Conservation (phyloP, 2,888 invertebrate species). For the Petrolisthes manimaculis region DNA sequence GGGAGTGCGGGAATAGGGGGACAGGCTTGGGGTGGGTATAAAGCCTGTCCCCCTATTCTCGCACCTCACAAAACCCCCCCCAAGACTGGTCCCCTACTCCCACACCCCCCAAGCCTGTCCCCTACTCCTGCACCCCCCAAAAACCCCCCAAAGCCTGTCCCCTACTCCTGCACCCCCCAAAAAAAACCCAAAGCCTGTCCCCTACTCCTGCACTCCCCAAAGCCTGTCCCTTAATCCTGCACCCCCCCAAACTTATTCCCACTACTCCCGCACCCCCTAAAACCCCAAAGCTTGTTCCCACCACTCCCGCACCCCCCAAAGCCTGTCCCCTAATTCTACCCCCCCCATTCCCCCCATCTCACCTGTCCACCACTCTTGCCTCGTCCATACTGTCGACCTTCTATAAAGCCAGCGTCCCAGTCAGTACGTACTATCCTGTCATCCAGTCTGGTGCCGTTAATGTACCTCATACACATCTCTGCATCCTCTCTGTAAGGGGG, state of each 20-base stretch:
- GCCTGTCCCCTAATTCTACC: not conserved
- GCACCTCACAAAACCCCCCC: not conserved
- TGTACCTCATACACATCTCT: constrained; percentile 78
- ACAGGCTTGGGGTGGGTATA: no score
- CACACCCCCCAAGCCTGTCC: not conserved
- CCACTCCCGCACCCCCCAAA: not conserved
- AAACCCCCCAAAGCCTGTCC: not conserved
- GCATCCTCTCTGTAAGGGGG: constrained; percentile 70
- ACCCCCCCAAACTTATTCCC: not conserved
- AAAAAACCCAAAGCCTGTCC: not conserved
- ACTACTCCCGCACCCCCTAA: not conserved
- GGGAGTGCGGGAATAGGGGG: no score
- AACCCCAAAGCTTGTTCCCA: not conserved
- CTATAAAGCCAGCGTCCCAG: constrained; percentile 99
- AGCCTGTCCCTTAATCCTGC: not conserved
- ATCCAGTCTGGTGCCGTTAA: constrained; percentile 96
- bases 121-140: not conserved
- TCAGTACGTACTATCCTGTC: constrained; percentile 97
- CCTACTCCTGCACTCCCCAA: no score
- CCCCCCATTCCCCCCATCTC: constrained; percentile 60
- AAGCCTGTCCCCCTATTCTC: no score
- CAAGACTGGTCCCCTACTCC: not conserved
- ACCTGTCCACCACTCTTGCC: constrained; percentile 99
- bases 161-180: not conserved
- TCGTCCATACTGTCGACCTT: constrained; percentile 97